Conservation (phyloP, 2,888 invertebrate species). For the Polylopha cassiicola region DNA sequence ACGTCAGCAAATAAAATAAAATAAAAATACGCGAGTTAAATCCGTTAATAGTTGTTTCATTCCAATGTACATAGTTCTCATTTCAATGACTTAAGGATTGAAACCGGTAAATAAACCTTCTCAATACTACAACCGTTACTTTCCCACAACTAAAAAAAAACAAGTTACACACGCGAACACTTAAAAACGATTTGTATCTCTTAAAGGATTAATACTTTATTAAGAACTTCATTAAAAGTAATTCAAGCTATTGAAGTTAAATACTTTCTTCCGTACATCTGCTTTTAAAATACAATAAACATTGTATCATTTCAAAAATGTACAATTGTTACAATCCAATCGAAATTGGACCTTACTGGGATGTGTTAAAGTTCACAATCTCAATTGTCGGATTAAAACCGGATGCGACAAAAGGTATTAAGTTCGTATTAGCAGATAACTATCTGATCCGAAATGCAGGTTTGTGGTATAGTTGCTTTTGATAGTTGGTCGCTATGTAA, state of each 20-base stretch:
- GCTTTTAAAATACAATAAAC: slow-evolving; percentile 44
- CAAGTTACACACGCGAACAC: slow-evolving; percentile 9
- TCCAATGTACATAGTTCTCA: too few relatives aligned
- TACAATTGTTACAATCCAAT: slow-evolving; percentile 5
- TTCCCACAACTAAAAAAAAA: slow-evolving; percentile 6
- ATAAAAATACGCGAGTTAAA: too few relatives aligned
- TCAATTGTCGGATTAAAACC: slow-evolving; percentile 34
- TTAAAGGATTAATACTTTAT: slow-evolving; percentile 1
- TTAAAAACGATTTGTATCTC: slow-evolving; percentile 14
- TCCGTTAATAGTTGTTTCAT: too few relatives aligned
- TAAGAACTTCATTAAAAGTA: slow-evolving; percentile 28
- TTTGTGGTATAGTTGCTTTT: slow-evolving; percentile 49
- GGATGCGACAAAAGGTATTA: slow-evolving; percentile 50
- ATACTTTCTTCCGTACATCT: slow-evolving; percentile 28
- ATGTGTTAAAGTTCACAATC: neutral
- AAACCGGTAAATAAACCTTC: too few relatives aligned
- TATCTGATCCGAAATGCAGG: slow-evolving; percentile 65
- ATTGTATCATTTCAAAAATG: slow-evolving; percentile 41
- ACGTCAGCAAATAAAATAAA: too few relatives aligned
- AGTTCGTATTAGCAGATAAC: slow-evolving; percentile 59
- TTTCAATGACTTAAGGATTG: too few relatives aligned
- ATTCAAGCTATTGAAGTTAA: slow-evolving; percentile 15
- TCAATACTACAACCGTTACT: slow-evolving; percentile 1
- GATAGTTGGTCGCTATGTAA: slow-evolving; percentile 28
- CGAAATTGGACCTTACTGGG: slow-evolving; percentile 23